phyloP scores from a whole-genome alignment of 2,113 vertebrate species.

The Tragulus kanchil region DNA sequence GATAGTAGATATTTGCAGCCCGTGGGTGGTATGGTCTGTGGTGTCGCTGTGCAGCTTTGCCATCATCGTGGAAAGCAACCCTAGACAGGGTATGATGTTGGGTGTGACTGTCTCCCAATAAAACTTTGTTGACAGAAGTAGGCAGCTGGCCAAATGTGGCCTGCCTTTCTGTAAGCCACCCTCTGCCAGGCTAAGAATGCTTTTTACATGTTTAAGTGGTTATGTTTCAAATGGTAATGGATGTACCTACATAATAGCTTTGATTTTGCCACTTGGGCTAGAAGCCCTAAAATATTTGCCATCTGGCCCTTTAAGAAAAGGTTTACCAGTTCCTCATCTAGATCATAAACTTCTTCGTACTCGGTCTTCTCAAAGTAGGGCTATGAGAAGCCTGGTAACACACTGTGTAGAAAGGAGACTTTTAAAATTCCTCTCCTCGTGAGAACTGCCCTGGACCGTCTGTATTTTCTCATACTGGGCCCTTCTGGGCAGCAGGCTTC shows the following conservation, averaged over 20 bases:
- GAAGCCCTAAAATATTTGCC: neutral
- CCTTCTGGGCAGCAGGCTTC: neutral
- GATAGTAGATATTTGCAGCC: neutral
- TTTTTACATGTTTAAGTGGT: neutral
- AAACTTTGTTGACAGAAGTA: conserved; percentile 8
- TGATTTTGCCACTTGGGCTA: neutral
- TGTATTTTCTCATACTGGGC: neutral
- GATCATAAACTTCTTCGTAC: neutral
- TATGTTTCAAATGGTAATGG: neutral
- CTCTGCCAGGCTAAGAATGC: neutral
- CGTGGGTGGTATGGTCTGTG: neutral
- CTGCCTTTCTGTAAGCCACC: neutral
- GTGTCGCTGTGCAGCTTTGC: neutral
- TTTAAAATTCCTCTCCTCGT: neutral
- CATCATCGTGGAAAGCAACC: neutral
- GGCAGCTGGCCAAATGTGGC: neutral
- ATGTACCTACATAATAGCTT: neutral
- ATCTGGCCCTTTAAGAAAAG: neutral
- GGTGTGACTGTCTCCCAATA: neutral
- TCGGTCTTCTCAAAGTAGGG: neutral
- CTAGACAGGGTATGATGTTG: neutral
- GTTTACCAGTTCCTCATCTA: neutral
- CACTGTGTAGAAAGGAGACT: neutral
- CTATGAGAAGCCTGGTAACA: neutral
- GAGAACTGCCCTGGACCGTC: neutral